A percentile compares a stretch with the other conserved stretches of the same genome.
phyloP scores from a whole-genome alignment of 64 coral and sea anemone species.

The Dendrophyllia cribrosa region DNA sequence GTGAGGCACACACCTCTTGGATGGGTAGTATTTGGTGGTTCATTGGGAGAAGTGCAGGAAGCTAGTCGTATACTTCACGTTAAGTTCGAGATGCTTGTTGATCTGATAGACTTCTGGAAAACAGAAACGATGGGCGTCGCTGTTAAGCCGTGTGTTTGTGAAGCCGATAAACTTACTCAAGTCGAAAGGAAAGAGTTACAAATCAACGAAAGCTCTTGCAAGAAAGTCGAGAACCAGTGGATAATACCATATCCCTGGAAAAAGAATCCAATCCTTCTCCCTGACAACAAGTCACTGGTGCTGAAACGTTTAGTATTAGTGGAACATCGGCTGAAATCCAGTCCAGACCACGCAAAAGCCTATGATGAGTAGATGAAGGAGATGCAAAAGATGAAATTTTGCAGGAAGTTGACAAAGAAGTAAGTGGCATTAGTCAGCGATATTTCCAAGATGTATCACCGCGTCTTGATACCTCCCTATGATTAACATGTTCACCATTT shows the following conservation, averaged over 20 bases:
- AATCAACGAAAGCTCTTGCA: constrained; percentile 33
- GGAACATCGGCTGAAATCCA: constrained; percentile 38
- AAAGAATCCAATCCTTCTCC: constrained; percentile 53
- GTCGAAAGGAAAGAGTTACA: constrained; percentile 33
- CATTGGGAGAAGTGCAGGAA: not conserved
- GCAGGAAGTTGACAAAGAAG: constrained; percentile 31
- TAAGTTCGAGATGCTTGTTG: not conserved
- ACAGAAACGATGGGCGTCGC: constrained; percentile 32
- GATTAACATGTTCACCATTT: constrained; percentile 8
- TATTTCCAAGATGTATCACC: constrained; percentile 9
- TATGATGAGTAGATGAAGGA: constrained; percentile 60
- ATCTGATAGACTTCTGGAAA: constrained; percentile 52
- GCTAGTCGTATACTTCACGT: not conserved
- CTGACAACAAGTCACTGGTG: constrained; percentile 44
- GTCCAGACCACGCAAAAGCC: constrained; percentile 35
- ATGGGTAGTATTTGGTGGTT: constrained; percentile 48
- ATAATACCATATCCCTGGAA: constrained; percentile 67
- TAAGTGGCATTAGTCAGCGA: not conserved
- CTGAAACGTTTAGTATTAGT: constrained; percentile 50
- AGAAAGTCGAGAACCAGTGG: constrained; percentile 60
- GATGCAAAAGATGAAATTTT: constrained; percentile 55
- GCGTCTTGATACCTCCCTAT: not conserved
- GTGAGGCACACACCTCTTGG: constrained; percentile 38
- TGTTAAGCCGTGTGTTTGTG: constrained; percentile 33
- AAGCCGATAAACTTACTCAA: constrained; percentile 33